Base-by-base conservation (phyloP, 2,888 invertebrate genomes). In the Graphium colonna region DNA sequence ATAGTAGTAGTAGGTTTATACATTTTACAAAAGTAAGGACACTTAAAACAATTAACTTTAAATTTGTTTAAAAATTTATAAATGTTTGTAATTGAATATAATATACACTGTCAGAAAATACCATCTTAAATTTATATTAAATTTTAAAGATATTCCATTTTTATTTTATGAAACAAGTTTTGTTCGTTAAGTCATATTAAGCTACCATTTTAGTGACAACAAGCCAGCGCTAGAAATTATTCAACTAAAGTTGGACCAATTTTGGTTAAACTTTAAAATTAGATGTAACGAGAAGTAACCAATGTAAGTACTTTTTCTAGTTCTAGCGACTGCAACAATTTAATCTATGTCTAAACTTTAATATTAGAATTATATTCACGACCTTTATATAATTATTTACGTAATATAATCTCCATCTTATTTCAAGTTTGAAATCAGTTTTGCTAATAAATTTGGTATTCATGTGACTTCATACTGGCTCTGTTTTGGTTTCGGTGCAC, bases 401-500 rank as follows among this genome's bases (percentile, higher is more conserved):
- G 8, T 8, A 28, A 28, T 28, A 8, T 7, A 28, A 28, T 28
- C 5, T 28, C 8, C 28, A 28, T 28, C 8, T 28, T 8, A 8
- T 28, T 7, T 8, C 5, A 8, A 28, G 28, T 8, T 4, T 28
- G 8, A 28, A 28, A 4, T 8, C 41, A 42, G 26, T 17, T 47
- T 21, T 45, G 36, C 36, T 41, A 26, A 41, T 21, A 10, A 9
- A 26, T 33, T 31, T 12, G 21, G 43, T 43, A 13, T 28, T 43
- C 51, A 13, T 26, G 38, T 48, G 52, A 48, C 48, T 48, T 48
- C 38, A n/a, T n/a, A n/a, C 39, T 1, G 8, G 39, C 44, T 53
- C 52, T 53, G 49, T 54, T 54, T 54, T 49, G 53, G 49, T 53
- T 53, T 43, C 49, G 44, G 39, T 53, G 53, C 53, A 53, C 53